phyloP scores from a whole-genome alignment of 1,140 invertebrate species.

The Chrysomallon squamiferum region DNA sequence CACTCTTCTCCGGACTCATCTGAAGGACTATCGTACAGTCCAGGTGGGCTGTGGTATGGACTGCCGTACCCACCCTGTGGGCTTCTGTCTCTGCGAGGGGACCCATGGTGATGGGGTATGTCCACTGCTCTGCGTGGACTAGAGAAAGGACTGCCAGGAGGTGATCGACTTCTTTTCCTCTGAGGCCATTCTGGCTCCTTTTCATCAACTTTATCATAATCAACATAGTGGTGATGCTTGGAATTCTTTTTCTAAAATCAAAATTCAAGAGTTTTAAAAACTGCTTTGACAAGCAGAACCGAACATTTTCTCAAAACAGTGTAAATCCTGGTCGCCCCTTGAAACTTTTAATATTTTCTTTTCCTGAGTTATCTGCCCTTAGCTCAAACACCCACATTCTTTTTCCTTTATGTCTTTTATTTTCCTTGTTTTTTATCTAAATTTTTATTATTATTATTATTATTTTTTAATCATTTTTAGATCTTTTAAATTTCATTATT shows the following conservation, averaged over 20 bases:
- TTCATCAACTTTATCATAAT: conserved; percentile 31
- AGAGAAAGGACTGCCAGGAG: neutral
- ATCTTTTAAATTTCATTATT: too few species aligned
- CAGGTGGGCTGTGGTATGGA: conserved; percentile 45
- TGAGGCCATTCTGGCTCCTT: neutral
- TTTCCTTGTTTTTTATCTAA: too few species aligned
- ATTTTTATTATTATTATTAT: too few species aligned
- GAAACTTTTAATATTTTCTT: too few species aligned
- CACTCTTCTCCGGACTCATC: conserved; percentile 54
- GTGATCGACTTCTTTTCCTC: neutral
- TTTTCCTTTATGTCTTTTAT: too few species aligned
- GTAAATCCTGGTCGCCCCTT: too few species aligned
- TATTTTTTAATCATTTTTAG: too few species aligned
- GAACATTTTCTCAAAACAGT: too few species aligned
- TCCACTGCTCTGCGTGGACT: conserved; percentile 45
- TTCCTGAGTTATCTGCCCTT: too few species aligned
- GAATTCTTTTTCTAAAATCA: conserved; percentile 28
- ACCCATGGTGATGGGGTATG: conserved; percentile 45
- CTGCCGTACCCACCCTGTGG: conserved; percentile 22
- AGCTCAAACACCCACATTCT: too few species aligned
- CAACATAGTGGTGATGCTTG: conserved; percentile 31
- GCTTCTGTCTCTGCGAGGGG: conserved; percentile 6
- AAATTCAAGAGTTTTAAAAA: neutral
- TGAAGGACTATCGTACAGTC: conserved; percentile 53
- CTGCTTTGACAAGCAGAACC: too few species aligned